These are phyloP conservation scores for Takifugu bimaculatus DNA, from an alignment of 2,113 vertebrate species.

Conservation along the genomic window DNA sequence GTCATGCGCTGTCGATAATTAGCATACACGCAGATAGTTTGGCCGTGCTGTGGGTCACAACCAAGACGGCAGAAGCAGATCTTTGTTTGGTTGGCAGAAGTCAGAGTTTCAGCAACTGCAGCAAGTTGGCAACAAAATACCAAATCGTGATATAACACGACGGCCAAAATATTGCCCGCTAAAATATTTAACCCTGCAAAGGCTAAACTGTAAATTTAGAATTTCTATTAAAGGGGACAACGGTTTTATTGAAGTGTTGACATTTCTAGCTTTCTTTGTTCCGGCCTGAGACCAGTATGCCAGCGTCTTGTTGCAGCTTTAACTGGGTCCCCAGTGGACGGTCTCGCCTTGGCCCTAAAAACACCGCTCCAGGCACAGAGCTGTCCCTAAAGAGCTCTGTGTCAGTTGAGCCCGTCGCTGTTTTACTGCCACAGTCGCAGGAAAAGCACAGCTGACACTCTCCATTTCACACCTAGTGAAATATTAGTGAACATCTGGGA, in stretches of 20 bases:
- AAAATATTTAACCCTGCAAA: too few relatives aligned
- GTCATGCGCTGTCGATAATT: slow-evolving; percentile 1
- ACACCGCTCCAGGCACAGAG: slow-evolving; percentile 34
- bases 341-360: slow-evolving; percentile 27
- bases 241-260: too few relatives aligned
- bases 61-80: background rate
- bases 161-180: too few relatives aligned
- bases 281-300: slow-evolving; percentile 12
- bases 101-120: too few relatives aligned
- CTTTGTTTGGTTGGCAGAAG: background rate
- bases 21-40: background rate
- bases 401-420: slow-evolving; percentile 26
- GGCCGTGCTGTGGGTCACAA: background rate
- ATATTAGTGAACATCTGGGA: too few relatives aligned
- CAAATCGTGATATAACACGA: too few relatives aligned
- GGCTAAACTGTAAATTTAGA: too few relatives aligned
- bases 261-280: too few relatives aligned
- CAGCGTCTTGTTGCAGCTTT: slow-evolving; percentile 6
- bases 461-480: slow-evolving; percentile 16
- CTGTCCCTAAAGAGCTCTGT: slow-evolving; percentile 41
- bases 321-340: slow-evolving; percentile 30
- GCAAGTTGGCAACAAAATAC: too few relatives aligned
- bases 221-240: too few relatives aligned
- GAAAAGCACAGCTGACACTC: slow-evolving; percentile 10
- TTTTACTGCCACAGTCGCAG: slow-evolving; percentile 28